A percentile compares a stretch with the other conserved stretches of the same genome.
phyloP scores from a whole-genome alignment of 2,113 vertebrate genomes.

The Mus musculus region DNA sequence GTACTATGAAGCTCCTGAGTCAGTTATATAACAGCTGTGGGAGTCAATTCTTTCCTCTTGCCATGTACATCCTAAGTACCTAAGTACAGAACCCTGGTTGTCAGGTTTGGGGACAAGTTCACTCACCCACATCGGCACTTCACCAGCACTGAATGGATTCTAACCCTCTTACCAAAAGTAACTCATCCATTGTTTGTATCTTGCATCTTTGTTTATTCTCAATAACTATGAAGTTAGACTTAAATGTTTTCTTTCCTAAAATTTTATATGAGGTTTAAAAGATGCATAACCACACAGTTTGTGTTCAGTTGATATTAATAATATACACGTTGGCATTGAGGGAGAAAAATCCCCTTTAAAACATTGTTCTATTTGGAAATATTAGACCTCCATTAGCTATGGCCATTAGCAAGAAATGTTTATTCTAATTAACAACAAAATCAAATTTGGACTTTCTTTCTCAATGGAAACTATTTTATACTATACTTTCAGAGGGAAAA shows the following conservation, averaged over 20 bases:
- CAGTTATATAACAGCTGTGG: neutral
- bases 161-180: neutral
- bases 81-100: neutral
- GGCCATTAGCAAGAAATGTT: conserved; percentile 35
- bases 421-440: conserved; percentile 57
- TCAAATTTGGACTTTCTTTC: neutral
- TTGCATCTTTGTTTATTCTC: neutral
- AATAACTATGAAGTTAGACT: neutral
- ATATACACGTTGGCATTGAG: neutral
- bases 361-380: conserved; percentile 41
- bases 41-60: neutral
- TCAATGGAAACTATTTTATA: neutral
- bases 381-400: neutral
- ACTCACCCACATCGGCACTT: neutral
- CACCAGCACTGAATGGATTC: neutral
- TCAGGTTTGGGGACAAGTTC: neutral
- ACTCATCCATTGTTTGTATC: neutral
- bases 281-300: neutral
- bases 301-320: neutral
- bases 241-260: conserved; percentile 1
- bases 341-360: conserved; percentile 28
- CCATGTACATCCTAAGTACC: neutral
- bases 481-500: neutral
- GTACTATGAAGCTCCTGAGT: neutral
- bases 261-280: neutral